Percentiles rank a stretch among this genome's conserved stretches.
Conservation (phyloP, 2,797 vertebrate genomes). For the Amblyraja radiata region DNA sequence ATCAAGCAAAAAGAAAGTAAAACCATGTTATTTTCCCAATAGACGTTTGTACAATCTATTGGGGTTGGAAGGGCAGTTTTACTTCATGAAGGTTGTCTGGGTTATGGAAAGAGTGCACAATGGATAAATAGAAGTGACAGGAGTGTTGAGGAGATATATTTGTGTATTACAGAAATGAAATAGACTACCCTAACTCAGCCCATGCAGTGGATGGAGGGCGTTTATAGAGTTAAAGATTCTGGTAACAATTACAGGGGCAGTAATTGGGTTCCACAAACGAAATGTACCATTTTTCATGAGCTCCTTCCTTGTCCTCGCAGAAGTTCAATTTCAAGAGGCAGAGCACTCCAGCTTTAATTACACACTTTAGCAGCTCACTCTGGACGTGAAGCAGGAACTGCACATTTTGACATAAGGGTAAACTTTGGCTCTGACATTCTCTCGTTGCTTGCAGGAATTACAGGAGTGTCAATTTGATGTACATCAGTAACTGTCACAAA, state of each 20-base stretch:
- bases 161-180: not conserved
- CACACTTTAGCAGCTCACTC: not conserved
- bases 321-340: not conserved
- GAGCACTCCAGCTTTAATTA: not conserved
- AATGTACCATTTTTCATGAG: not conserved
- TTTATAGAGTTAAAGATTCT: not conserved
- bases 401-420: not conserved
- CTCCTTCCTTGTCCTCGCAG: not conserved
- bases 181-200: not conserved
- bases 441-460: not conserved
- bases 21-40: not conserved
- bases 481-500: not conserved
- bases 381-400: not conserved
- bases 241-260: not conserved
- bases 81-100: not conserved
- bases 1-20: not conserved
- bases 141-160: not conserved
- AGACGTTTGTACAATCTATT: not conserved
- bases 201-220: not conserved
- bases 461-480: constrained; percentile 12
- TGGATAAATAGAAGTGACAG: not conserved
- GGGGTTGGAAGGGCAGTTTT: not conserved
- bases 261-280: not conserved
- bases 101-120: not conserved
- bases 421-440: constrained; percentile 5